Evolutionary conservation across 1,140 invertebrate species (phyloP).

Genomic region (Drosophila sulfurigaster): DNA sequence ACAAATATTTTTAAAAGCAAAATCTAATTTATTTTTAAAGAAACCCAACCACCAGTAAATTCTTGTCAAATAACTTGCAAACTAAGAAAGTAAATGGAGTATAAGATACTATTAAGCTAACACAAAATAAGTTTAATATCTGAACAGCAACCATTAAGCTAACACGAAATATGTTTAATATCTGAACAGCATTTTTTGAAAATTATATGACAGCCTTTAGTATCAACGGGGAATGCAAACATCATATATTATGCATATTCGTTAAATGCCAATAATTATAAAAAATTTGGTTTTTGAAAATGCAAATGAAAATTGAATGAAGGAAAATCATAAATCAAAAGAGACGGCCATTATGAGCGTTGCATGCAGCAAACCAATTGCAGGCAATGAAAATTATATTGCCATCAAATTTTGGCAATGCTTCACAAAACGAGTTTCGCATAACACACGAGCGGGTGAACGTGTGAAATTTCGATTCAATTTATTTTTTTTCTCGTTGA

Average conservation of each 20-base stretch:
- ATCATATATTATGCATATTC: neutral
- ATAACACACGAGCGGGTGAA: slow-evolving; percentile 24
- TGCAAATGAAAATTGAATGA: slow-evolving; percentile 9
- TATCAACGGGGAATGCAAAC: no score
- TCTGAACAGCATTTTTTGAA: no score
- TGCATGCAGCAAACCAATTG: slow-evolving; percentile 30
- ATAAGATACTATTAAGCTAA: no score
- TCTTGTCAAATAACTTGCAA: no score
- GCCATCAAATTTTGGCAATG: slow-evolving; percentile 37
- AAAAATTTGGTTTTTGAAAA: slow-evolving; percentile 5
- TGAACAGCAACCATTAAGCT: no score
- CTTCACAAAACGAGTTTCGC: slow-evolving; percentile 26
- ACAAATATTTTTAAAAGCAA: no score
- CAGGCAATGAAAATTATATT: slow-evolving; percentile 37
- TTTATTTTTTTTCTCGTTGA: slow-evolving; percentile 7
- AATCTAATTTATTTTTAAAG: no score
- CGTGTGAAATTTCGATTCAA: slow-evolving; percentile 46
- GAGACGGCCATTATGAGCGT: slow-evolving; percentile 19
- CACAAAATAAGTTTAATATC: no score
- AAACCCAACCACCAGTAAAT: no score
- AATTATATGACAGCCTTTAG: no score
- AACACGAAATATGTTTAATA: no score
- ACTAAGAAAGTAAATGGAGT: no score
- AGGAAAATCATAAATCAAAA: slow-evolving; percentile 26
- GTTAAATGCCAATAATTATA: slow-evolving; percentile 5